phyloP scores from a whole-genome alignment of 2,113 vertebrate species.

The Hiodon alosoides region DNA sequence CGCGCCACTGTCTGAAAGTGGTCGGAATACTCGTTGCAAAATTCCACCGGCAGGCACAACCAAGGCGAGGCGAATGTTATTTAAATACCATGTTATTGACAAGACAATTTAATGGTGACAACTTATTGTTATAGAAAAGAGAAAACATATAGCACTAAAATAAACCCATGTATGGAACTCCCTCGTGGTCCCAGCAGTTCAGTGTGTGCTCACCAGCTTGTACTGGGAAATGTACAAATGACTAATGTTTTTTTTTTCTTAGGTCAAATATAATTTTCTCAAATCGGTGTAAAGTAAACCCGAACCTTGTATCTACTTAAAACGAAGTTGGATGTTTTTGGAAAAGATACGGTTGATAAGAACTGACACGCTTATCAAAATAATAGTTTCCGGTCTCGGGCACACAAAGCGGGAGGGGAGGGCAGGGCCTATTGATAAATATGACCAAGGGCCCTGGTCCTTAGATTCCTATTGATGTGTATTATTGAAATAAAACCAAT shows the following conservation, averaged over 20 bases:
- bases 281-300: not conserved
- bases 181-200: not conserved
- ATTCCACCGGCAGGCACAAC: no score
- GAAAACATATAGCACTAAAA: not conserved
- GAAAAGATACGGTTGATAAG: not conserved
- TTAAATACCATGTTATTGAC: not conserved
- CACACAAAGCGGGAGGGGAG: no score
- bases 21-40: no score
- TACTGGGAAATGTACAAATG: no score
- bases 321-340: not conserved
- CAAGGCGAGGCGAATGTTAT: no score
- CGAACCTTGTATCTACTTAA: not conserved
- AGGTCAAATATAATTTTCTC: not conserved
- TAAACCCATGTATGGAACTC: slow-evolving; percentile 1
- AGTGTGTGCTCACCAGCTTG: not conserved
- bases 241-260: not conserved
- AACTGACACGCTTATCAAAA: slow-evolving; percentile 8
- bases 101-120: not conserved
- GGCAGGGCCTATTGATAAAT: no score
- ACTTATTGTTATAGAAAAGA: not conserved
- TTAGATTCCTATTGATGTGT: no score
- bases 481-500: no score
- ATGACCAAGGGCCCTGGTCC: no score
- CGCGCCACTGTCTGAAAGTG: no score
- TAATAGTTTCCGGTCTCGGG: not conserved